Conservation (phyloP, 2,888 invertebrate species). For the Luperina nickerlii region DNA sequence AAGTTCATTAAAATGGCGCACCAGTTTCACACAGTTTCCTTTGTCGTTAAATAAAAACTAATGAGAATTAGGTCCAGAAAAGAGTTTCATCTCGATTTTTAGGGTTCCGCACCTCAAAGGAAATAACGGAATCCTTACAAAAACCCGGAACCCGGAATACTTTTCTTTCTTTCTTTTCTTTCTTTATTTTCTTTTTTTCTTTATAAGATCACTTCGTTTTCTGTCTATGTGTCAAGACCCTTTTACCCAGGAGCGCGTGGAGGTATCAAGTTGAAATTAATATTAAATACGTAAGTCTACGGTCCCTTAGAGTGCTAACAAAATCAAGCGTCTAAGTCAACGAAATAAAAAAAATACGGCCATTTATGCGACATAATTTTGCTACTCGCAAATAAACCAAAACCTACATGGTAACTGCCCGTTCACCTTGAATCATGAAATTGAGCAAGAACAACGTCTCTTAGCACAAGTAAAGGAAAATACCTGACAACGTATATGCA, state of each 20-base stretch:
- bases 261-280: not conserved
- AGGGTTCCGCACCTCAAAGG: not conserved
- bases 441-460: not conserved
- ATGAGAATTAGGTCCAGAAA: slow-evolving; percentile 32
- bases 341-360: not conserved
- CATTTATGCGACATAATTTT: not conserved
- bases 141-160: too few relatives aligned
- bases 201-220: not conserved
- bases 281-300: not conserved
- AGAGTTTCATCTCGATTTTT: not conserved
- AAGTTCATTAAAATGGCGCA: slow-evolving; percentile 71
- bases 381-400: not conserved
- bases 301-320: not conserved
- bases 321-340: not conserved
- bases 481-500: too few relatives aligned
- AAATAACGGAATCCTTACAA: not conserved
- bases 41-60: slow-evolving; percentile 64
- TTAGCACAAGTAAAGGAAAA: not conserved
- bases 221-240: not conserved
- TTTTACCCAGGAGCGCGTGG: not conserved
- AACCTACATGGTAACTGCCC: not conserved
- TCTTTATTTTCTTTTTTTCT: too few relatives aligned
- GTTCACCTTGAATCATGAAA: not conserved
- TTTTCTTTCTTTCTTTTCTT: too few relatives aligned
- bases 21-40: slow-evolving; percentile 55